Percentiles rank a stretch among this genome's conserved stretches.
Evolutionary conservation across 2,888 invertebrate species (phyloP).

Genomic region (Aethes cnicana): DNA sequence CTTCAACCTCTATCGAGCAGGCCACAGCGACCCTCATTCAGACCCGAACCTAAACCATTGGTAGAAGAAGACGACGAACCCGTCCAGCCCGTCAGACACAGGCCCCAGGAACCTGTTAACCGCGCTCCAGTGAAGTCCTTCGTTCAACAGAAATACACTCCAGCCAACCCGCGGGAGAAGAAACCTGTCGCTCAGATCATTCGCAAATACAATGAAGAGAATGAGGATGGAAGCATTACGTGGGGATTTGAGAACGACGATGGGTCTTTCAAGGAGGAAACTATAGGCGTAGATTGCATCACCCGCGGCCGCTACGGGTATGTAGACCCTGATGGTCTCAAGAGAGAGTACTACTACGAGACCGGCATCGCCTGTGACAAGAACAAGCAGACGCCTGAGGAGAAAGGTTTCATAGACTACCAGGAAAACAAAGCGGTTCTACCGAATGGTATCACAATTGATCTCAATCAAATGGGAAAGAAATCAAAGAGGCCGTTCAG

Average conservation of each 20-base stretch:
- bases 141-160: constrained; percentile 69
- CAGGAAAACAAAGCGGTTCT: constrained; percentile 88
- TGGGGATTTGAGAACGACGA: constrained; percentile 96
- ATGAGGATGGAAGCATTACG: constrained; percentile 90
- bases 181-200: constrained; percentile 88
- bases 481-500: constrained; percentile 86
- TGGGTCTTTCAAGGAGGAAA: constrained; percentile 92
- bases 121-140: constrained; percentile 61
- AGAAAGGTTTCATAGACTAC: constrained; percentile 87
- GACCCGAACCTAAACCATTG: constrained; percentile 74
- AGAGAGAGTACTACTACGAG: constrained; percentile 91
- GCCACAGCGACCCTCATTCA: constrained; percentile 78
- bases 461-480: constrained; percentile 87
- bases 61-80: constrained; percentile 70
- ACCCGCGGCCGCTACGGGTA: constrained; percentile 92
- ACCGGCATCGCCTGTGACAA: constrained; percentile 89
- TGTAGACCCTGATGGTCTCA: constrained; percentile 90
- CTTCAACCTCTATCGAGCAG: constrained; percentile 74
- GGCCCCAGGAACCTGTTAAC: constrained; percentile 61
- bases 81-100: constrained; percentile 73
- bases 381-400: constrained; percentile 76
- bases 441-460: constrained; percentile 87
- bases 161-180: constrained; percentile 73
- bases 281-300: constrained; percentile 89
- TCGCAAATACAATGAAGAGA: constrained; percentile 89